phyloP scores from a whole-genome alignment of 1,140 invertebrate genomes.

The Latrodectus geometricus region DNA sequence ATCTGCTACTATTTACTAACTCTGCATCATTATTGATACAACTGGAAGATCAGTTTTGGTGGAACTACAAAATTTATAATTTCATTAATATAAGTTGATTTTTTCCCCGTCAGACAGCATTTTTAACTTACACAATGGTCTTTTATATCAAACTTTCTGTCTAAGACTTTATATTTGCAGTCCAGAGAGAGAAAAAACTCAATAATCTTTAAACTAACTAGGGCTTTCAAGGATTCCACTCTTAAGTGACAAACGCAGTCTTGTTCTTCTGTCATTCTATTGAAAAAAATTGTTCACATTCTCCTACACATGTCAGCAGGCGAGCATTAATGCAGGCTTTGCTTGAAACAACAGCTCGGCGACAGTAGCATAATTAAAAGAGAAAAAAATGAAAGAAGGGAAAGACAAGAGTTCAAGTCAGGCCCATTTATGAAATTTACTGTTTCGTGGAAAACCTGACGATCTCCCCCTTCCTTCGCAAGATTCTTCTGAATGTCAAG shows the following conservation, averaged over 20 bases:
- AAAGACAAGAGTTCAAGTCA: neutral
- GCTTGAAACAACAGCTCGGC: neutral
- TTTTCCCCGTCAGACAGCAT: no score
- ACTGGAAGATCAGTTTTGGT: no score
- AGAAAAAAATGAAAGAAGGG: neutral
- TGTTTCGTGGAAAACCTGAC: constrained; percentile 11
- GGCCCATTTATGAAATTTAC: neutral
- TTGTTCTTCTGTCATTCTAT: neutral
- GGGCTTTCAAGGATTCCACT: neutral
- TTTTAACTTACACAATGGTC: neutral
- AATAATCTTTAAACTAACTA: neutral
- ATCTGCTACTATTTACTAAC: no score
- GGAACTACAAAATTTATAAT: no score
- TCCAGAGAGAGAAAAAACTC: neutral
- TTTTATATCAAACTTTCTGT: neutral
- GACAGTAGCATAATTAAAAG: neutral
- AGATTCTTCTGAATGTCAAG: constrained; percentile 1
- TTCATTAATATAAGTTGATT: no score
- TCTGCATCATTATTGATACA: no score
- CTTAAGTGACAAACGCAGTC: neutral
- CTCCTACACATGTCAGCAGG: neutral
- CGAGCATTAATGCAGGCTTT: neutral
- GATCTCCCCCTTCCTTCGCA: neutral
- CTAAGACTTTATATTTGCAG: neutral
- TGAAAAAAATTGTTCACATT: neutral